Conservation (phyloP, 2,888 invertebrate genomes). For the Orthosia cruda region DNA sequence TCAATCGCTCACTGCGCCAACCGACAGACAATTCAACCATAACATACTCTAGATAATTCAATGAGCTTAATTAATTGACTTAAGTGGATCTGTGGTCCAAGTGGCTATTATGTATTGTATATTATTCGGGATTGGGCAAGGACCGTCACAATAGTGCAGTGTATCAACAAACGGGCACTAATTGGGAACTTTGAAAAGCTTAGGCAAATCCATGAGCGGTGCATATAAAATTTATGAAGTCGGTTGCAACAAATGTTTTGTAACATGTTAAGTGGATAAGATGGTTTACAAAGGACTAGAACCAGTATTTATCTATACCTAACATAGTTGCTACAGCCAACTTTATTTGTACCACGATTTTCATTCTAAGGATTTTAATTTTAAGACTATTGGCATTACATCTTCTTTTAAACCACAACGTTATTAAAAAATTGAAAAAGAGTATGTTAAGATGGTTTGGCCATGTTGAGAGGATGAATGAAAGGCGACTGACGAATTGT, state of each 20-base stretch:
- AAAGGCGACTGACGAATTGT: too few relatives aligned
- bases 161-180: slow-evolving; percentile 67
- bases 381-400: too few relatives aligned
- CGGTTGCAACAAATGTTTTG: background rate
- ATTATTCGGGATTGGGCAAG: slow-evolving; percentile 42
- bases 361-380: too few relatives aligned
- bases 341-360: background rate
- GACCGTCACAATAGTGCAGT: slow-evolving; percentile 56
- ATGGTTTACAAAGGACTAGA: background rate
- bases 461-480: too few relatives aligned
- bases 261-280: background rate
- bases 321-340: background rate
- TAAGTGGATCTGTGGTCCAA: slow-evolving; percentile 34
- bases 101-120: slow-evolving; percentile 52
- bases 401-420: too few relatives aligned
- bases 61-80: slow-evolving; percentile 48
- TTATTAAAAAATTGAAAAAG: too few relatives aligned
- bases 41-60: slow-evolving; percentile 39
- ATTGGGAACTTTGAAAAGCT: slow-evolving; percentile 68
- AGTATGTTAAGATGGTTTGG: too few relatives aligned
- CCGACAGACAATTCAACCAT: slow-evolving; percentile 45
- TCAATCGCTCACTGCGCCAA: slow-evolving; percentile 62
- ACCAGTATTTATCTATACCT: background rate
- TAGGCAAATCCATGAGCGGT: slow-evolving; percentile 59
- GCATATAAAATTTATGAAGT: slow-evolving; percentile 43